Evolutionary conservation across 2,113 vertebrate species (phyloP), one percentile per base, ranked within the genome.

Genomic region (Gambusia affinis): DNA sequence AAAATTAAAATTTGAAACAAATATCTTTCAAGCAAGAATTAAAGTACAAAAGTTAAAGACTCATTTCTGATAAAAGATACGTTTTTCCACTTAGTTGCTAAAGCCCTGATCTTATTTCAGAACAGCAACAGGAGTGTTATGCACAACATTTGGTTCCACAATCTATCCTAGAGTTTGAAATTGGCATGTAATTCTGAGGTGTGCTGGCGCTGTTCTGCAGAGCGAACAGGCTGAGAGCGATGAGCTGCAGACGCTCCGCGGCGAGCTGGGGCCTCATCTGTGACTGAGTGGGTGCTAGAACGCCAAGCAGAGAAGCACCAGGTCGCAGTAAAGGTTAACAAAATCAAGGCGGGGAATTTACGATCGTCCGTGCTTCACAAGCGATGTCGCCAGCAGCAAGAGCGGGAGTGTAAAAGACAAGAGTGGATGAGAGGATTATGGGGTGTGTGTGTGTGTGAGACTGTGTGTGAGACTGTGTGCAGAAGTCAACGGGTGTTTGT

Each of bases 311-410:
- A 85, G 82, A 91, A 89, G 93, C 91, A 91, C 76, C 30, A 83
- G 93, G 92, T 93, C 89, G 86, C 80, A n/a, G 86, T 67, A 87
- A 87, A 93, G 91, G 91, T 93, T 93, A 93, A 91, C 84, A 88
- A 93, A 94, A 94, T 93, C 85, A 90, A 84, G 88, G 86, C 90
- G 29, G 87, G 90, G 91, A 93, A 94, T 94, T 94, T 94, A 92
- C 90, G 89, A 90, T 85, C 82, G 78, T 73, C 78, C 85, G 81
- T 87, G 85, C 77, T 84, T 85, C 83, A 85, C 87, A 35, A 79
- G 90, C 88, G 29, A 84, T 85, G 86, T 90, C 86, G 83, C 91
- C 85, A 70, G 81, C 78, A 63, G 81, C 57, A 17, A 73, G 31
- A 51, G 79, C 69, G 78, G 74, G 75, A 72, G 86, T 83, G 89